Percentiles rank a stretch among this genome's conserved stretches.
These are phyloP conservation scores for Ormyrus nitidulus DNA, from an alignment of 2,888 invertebrate genomes.

Conservation along the genomic window DNA sequence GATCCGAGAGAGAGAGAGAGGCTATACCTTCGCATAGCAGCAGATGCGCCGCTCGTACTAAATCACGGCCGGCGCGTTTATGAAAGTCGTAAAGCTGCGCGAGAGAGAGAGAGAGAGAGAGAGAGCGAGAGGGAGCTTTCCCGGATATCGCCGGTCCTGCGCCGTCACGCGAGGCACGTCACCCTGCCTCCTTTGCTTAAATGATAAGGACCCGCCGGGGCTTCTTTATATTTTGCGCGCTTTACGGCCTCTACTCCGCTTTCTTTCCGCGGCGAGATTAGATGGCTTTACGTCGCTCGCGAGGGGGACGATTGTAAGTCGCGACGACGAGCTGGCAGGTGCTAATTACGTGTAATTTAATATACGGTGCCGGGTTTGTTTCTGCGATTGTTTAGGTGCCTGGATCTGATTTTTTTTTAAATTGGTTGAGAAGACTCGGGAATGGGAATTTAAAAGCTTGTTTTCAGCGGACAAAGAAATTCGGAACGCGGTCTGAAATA, in stretches of 20 bases:
- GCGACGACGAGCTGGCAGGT: conserved; percentile 52
- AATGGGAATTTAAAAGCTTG: too few relatives aligned
- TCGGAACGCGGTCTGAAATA: too few relatives aligned
- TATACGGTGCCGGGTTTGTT: conserved; percentile 43
- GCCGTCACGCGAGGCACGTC: neutral
- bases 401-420: too few relatives aligned
- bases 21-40: conserved; percentile 50
- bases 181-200: neutral
- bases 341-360: conserved; percentile 66
- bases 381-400: too few relatives aligned
- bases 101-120: neutral
- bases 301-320: neutral
- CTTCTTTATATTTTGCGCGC: too few relatives aligned
- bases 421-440: too few relatives aligned
- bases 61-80: conserved; percentile 63
- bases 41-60: conserved; percentile 63
- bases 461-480: too few relatives aligned
- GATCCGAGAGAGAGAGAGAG: conserved; percentile 14
- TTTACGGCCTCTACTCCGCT: too few relatives aligned
- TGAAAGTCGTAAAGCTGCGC: conserved; percentile 61
- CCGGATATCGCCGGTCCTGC: conserved; percentile 9
- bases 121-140: conserved; percentile 6
- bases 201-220: neutral
- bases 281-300: neutral
- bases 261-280: too few relatives aligned